Conservation (phyloP, 1,140 invertebrate genomes). For the Drosophila azteca region DNA sequence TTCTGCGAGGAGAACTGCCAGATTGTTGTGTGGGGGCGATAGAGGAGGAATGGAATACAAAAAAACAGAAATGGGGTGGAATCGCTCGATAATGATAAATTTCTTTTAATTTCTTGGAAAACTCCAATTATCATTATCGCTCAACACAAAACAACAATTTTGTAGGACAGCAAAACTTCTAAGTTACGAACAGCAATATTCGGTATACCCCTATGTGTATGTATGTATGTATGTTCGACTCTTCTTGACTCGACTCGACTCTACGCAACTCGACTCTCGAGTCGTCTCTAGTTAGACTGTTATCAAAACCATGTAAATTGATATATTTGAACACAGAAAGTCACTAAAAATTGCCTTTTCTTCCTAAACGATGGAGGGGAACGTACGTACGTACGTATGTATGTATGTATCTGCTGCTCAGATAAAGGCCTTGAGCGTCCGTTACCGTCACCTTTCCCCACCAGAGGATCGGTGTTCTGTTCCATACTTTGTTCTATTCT, state of each 20-base stretch:
- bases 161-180: constrained; percentile 44
- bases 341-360: constrained; percentile 62
- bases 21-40: constrained; percentile 20
- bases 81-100: constrained; percentile 73
- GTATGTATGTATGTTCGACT: too few relatives aligned
- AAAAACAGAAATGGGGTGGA: constrained; percentile 26
- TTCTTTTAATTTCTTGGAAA: constrained; percentile 78
- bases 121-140: constrained; percentile 78
- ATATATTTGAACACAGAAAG: constrained; percentile 72
- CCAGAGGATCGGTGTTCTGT: too few relatives aligned
- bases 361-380: neutral
- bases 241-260: too few relatives aligned
- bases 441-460: neutral
- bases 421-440: constrained; percentile 33
- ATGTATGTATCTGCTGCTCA: neutral
- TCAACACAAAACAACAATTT: constrained; percentile 59
- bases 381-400: neutral
- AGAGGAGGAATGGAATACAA: constrained; percentile 5
- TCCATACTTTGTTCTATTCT: neutral
- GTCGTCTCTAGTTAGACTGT: constrained; percentile 8
- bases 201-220: too few relatives aligned
- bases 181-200: constrained; percentile 61
- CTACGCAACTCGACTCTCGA: too few relatives aligned
- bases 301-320: constrained; percentile 71
- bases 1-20: neutral